These are phyloP conservation scores for Amazonetta brasiliensis DNA, from an alignment of 2,797 vertebrate genomes.

Conservation along the genomic window DNA sequence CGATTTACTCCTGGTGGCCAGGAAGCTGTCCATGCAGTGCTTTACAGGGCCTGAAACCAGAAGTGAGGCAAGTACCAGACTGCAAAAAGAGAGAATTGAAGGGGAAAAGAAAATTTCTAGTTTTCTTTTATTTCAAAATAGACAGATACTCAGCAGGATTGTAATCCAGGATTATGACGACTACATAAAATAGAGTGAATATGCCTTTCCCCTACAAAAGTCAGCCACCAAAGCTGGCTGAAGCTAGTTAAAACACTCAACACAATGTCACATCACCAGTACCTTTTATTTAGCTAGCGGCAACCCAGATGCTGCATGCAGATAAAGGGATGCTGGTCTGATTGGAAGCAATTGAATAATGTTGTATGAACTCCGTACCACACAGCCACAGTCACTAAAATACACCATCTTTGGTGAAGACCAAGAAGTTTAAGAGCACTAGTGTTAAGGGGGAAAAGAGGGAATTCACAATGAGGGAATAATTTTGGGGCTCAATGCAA, in stretches of 20 bases:
- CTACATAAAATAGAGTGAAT: not conserved
- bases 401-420: not conserved
- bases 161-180: not conserved
- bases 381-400: not conserved
- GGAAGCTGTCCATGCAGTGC: not conserved
- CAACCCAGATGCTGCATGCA: not conserved
- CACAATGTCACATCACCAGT: fast-evolving
- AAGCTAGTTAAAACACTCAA: not conserved
- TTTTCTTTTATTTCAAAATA: not conserved
- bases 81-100: not conserved
- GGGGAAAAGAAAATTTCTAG: not conserved
- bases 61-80: not conserved
- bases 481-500: not conserved
- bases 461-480: not conserved
- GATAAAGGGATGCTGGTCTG: not conserved
- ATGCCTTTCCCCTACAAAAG: not conserved
- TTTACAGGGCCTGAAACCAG: not conserved
- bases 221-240: not conserved
- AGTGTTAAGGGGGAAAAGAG: not conserved
- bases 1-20: not conserved
- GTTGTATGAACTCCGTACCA: not conserved
- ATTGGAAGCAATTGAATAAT: not conserved
- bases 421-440: not conserved
- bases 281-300: not conserved
- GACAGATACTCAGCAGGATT: not conserved